These are phyloP conservation scores for Drosophila ohnishii DNA, from an alignment of 1,140 invertebrate genomes.

Conservation along the genomic window DNA sequence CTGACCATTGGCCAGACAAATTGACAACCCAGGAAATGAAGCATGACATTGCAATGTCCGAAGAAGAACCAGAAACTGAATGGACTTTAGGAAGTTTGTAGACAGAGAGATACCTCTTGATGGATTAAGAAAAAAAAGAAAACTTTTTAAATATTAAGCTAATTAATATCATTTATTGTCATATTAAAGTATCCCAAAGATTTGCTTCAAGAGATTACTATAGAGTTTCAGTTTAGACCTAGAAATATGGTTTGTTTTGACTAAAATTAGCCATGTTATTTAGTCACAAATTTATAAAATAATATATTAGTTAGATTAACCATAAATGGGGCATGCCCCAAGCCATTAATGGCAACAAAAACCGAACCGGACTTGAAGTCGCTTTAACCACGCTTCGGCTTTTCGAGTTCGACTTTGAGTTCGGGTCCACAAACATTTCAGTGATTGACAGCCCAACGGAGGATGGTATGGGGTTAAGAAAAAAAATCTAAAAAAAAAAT, in stretches of 20 bases:
- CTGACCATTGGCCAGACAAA: slow-evolving; percentile 57
- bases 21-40: slow-evolving; percentile 80
- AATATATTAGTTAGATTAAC: neutral
- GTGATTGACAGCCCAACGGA: slow-evolving; percentile 50
- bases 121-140: too few relatives aligned
- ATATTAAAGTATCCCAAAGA: neutral
- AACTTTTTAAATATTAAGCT: too few relatives aligned
- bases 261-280: too few relatives aligned
- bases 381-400: slow-evolving; percentile 60
- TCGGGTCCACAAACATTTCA: slow-evolving; percentile 57
- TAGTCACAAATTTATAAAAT: too few relatives aligned
- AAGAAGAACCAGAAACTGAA: slow-evolving; percentile 32
- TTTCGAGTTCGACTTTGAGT: slow-evolving; percentile 55
- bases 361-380: slow-evolving; percentile 48
- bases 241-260: too few relatives aligned
- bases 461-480: slow-evolving; percentile 18
- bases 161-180: too few relatives aligned
- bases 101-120: slow-evolving; percentile 9
- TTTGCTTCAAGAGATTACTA: too few relatives aligned
- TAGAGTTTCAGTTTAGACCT: too few relatives aligned
- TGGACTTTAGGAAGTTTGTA: neutral
- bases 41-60: slow-evolving; percentile 78
- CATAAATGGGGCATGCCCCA: neutral
- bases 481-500: neutral
- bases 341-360: neutral